Conservation (phyloP, 2,888 invertebrate species). For the Carpatolechia fugitivella region DNA sequence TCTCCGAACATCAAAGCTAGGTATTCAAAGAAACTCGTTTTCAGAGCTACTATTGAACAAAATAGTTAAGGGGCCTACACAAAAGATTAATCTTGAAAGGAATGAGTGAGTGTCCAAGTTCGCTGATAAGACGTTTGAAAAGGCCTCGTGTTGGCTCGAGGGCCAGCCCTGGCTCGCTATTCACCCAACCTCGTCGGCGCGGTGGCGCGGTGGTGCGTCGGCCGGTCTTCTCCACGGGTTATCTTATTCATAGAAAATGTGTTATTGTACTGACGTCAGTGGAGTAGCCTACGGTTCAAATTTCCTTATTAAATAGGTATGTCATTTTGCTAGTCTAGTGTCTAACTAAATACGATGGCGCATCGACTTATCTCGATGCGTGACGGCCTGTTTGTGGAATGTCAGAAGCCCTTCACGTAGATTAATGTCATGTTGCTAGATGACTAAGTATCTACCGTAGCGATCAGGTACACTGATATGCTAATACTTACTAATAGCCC, state of each 20-base stretch:
- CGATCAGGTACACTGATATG: neutral
- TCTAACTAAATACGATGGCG: too few relatives aligned
- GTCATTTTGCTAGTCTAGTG: too few relatives aligned
- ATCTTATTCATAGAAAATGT: constrained; percentile 17
- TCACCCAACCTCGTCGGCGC: neutral
- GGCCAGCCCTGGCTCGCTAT: neutral
- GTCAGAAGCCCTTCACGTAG: too few relatives aligned
- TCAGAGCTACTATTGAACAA: neutral
- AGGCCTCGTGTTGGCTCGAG: neutral
- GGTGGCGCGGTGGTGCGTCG: neutral
- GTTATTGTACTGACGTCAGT: neutral
- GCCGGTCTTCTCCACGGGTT: constrained; percentile 1
- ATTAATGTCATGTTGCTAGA: neutral
- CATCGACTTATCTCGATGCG: too few relatives aligned
- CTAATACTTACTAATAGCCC: neutral
- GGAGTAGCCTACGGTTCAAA: neutral
- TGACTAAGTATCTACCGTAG: neutral
- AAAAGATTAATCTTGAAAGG: neutral
- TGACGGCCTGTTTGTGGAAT: too few relatives aligned
- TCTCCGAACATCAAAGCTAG: neutral
- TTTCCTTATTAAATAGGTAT: too few relatives aligned
- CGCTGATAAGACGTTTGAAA: neutral
- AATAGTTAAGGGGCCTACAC: neutral
- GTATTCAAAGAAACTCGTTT: neutral
- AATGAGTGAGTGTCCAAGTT: neutral